Evolutionary conservation across 2,797 vertebrate genomes (phyloP), one percentile per base, ranked within the genome.

Genomic region (Siniperca obscura): DNA sequence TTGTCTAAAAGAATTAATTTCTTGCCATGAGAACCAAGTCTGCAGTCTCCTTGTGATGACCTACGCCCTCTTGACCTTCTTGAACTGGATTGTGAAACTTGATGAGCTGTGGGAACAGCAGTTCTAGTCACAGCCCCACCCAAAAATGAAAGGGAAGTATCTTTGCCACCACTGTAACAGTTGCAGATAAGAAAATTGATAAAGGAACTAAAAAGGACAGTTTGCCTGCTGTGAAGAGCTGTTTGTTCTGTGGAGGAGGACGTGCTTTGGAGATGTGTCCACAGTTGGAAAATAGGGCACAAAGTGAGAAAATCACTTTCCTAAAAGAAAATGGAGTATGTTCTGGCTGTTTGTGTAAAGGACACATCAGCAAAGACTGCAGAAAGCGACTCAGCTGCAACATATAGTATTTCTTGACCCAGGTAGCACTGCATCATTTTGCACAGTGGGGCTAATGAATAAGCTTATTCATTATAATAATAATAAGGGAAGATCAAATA

Each of bases 361-460:
- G 61, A 11, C 12, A 60, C n/a, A 77, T 67, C 3, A 72, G 61
- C 17, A 76, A 46, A 22, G 46, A 72, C 11, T 75, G 53, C 11
- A 71, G 53, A 5, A 66, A 34, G 27, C 1, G 16, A 27, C 16
- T 72, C 1, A 5, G 3, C n/a, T 70, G 40, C 17, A 59, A 44
- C 7, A 25, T 30, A 59, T 27, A 30, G 52, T 5, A 3, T 65
- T 65, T 53, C 7, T 71, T 14, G 69, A 66, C 10, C 46, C 12
- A 16, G 56, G 75, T 1, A 69, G 56, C n/a, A 30, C 55, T 27
- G 69, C 53, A 34, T 67, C 44, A 21, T 67, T 67, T 22, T 50
- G 46, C 17, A 50, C 65, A 13, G 9, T 50, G 16, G 17, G 9
- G 9, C 65, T 27, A 10, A 67, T 65, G 62, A 42, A 64, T 7